Conservation (phyloP, 2,888 invertebrate genomes). For the Parochlus steinenii region DNA sequence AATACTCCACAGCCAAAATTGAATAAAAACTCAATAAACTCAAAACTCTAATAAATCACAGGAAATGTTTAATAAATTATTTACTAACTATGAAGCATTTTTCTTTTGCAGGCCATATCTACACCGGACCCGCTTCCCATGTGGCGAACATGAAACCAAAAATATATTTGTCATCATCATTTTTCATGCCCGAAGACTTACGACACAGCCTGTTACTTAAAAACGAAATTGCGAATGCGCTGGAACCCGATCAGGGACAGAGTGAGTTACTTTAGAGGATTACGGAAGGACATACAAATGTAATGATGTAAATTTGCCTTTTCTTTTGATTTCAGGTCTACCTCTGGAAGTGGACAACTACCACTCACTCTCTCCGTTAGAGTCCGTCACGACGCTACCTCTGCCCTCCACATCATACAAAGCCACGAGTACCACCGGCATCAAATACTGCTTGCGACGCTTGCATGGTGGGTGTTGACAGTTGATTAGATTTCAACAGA, state of each 20-base stretch:
- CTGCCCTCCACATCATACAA: conserved; percentile 76
- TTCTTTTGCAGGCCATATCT: conserved; percentile 20
- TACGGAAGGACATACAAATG: conserved; percentile 9
- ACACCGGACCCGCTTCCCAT: conserved; percentile 30
- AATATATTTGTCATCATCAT: conserved; percentile 38
- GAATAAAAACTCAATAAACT: no score
- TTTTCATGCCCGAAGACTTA: conserved; percentile 74
- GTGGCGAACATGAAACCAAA: conserved; percentile 29
- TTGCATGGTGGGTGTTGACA: conserved; percentile 48
- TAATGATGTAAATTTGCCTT: conserved; percentile 3
- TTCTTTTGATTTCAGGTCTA: conserved; percentile 35
- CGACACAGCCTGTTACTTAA: conserved; percentile 32
- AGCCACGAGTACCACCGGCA: conserved; percentile 72
- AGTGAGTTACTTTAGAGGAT: no score
- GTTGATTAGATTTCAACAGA: background rate
- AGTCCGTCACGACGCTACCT: conserved; percentile 49
- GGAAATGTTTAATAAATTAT: no score
- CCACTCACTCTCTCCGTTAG: conserved; percentile 72
- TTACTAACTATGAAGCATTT: no score
- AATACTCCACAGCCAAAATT: no score
- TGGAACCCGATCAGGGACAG: conserved; percentile 45
- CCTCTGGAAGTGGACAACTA: conserved; percentile 84
- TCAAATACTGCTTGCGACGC: conserved; percentile 69
- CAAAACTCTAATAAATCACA: no score
- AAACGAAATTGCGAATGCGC: conserved; percentile 35